Conservation (phyloP, 1,140 invertebrate genomes). For the Capitella teleta region DNA sequence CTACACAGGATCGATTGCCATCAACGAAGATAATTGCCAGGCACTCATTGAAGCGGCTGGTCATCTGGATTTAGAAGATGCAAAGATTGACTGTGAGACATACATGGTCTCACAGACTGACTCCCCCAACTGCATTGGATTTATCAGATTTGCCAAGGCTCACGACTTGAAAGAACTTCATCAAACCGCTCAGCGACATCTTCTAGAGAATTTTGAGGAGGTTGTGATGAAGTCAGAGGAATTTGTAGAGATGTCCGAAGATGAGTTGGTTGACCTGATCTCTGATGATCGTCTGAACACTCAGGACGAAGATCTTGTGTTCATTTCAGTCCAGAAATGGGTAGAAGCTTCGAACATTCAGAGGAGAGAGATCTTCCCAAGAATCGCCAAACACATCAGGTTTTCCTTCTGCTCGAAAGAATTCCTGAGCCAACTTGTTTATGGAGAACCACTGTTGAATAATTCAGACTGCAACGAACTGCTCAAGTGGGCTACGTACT, state of each 20-base stretch:
- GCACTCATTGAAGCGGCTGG: not conserved
- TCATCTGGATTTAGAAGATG: not conserved
- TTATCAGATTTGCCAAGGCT: constrained; percentile 2
- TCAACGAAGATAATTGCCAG: constrained; percentile 1
- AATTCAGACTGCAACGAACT: no score
- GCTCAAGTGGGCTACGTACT: no score
- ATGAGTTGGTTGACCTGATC: not conserved
- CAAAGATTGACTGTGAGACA: not conserved
- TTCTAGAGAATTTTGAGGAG: constrained; percentile 1
- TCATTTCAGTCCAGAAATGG: not conserved
- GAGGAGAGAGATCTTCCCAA: not conserved
- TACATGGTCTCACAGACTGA: not conserved
- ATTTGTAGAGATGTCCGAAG: not conserved
- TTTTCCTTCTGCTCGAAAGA: constrained; percentile 5
- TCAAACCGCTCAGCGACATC: not conserved
- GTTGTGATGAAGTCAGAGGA: not conserved
- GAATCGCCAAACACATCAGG: not conserved
- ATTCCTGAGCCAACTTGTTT: no score
- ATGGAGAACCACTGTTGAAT: no score
- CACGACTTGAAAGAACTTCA: not conserved
- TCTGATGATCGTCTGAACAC: not conserved
- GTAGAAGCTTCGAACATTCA: not conserved
- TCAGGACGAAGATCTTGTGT: not conserved
- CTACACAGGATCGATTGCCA: constrained; percentile 4
- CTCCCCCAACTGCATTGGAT: constrained; percentile 1